Evolutionary conservation across 2,113 vertebrate species (phyloP).

Genomic region (Eptesicus fuscus): DNA sequence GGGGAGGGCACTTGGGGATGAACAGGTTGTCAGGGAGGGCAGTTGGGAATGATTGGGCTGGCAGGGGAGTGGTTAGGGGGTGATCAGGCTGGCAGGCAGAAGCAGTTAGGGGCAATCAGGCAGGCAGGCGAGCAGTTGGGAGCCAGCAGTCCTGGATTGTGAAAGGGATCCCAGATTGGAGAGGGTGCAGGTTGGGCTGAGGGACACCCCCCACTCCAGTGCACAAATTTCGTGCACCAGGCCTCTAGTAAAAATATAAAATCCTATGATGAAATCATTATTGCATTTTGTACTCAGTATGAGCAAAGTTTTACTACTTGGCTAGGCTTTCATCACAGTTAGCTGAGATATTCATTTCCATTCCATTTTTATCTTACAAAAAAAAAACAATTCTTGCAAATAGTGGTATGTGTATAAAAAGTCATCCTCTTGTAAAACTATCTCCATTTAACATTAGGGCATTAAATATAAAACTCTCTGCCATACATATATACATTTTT

Average conservation of each 20-base stretch:
- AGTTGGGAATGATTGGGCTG: too few species aligned
- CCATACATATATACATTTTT: not conserved
- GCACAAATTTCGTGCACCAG: too few species aligned
- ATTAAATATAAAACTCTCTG: slow-evolving; percentile 35
- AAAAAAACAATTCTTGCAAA: not conserved
- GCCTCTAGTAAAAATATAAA: not conserved
- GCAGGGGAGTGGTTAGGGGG: too few species aligned
- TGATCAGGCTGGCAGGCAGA: too few species aligned
- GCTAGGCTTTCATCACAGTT: not conserved
- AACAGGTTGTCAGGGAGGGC: too few species aligned
- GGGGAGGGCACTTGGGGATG: too few species aligned
- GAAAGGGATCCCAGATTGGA: too few species aligned
- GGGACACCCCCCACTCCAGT: too few species aligned
- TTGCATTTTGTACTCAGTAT: not conserved
- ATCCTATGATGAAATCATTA: not conserved
- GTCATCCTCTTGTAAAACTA: not conserved
- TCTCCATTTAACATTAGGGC: not conserved
- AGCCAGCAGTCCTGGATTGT: too few species aligned
- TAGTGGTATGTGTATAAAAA: not conserved
- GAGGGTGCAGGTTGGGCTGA: too few species aligned
- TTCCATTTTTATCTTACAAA: slow-evolving; percentile 2
- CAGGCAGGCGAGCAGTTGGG: too few species aligned
- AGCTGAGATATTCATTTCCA: not conserved
- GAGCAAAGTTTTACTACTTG: not conserved
- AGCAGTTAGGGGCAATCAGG: too few species aligned